Evolutionary conservation across 1,140 invertebrate species (phyloP), one percentile per base, ranked within the genome.

Genomic region (Cydia strobilella): DNA sequence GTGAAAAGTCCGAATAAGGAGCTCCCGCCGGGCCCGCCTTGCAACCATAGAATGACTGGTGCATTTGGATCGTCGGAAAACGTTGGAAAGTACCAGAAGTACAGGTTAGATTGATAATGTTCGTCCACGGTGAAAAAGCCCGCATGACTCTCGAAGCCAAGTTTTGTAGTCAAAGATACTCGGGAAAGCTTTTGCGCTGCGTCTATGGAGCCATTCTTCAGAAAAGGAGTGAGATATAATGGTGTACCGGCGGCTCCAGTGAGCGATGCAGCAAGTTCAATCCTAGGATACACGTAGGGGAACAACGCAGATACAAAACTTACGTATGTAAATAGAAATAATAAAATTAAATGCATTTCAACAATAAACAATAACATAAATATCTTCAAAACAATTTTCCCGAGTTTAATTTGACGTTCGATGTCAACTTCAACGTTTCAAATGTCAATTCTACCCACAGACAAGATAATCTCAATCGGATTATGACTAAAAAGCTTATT

Each of bases 51-150:
- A 7, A 96, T 72, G 10, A 97, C 93, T 4, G 96, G 96, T 3
- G 94, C 94, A 27, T 85, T 87, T 48, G 86, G 85, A 72, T 84
- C 84, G 62, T 90, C 83, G 4, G 79, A 89, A 80, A 94, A 91
- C 1, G 95, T 93, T 20, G 96, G 95, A 81, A 97, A 97, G 86
- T 95, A 97, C 96, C 96, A 97, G 88, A 97, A 97, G 86, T 96
- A 97, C 76, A 96, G 86, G 87, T 97, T 96, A 5, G 95, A 96
- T 80, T 95, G 93, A 78, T 91, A 94, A 1, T 87, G 84, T 86
- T 95, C 93, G 82, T 97, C 94, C 1, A 97, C 95, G 0, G 96
- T 97, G 12, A 97, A 93, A 81, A 95, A 96, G 15, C 96, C 96
- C 48, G 95, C 94, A 84, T 96, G 94, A 83, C 91, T 93, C 15